These are phyloP conservation scores for Pocota personata DNA, from an alignment of 2,888 invertebrate genomes.

Conservation along the genomic window DNA sequence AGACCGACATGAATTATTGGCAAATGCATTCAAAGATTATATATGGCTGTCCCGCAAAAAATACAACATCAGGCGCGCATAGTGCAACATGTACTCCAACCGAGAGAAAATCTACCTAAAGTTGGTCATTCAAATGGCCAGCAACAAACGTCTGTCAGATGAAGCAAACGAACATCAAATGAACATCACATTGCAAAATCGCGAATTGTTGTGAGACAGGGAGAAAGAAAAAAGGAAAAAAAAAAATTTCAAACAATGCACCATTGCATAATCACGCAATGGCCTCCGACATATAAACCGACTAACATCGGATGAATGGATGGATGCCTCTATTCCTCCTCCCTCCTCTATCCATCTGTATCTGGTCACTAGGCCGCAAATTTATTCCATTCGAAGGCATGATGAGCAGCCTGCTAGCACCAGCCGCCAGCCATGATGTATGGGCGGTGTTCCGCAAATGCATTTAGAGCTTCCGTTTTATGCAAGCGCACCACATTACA, in stretches of 20 bases:
- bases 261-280: slow-evolving; percentile 74
- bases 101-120: slow-evolving; percentile 50
- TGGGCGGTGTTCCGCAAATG: slow-evolving; percentile 70
- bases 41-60: slow-evolving; percentile 38
- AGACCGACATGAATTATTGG: slow-evolving; percentile 68
- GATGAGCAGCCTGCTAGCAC: slow-evolving; percentile 35
- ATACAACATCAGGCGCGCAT: slow-evolving; percentile 10
- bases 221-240: slow-evolving; percentile 16
- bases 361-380: slow-evolving; percentile 73
- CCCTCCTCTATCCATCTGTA: slow-evolving; percentile 39
- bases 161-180: slow-evolving; percentile 65
- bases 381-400: slow-evolving; percentile 59
- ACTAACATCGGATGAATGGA: slow-evolving; percentile 72
- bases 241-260: slow-evolving; percentile 61
- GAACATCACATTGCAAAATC: slow-evolving; percentile 66
- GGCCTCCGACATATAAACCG: slow-evolving; percentile 73
- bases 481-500: slow-evolving; percentile 58
- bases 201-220: slow-evolving; percentile 46
- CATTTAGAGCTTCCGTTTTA: slow-evolving; percentile 71
- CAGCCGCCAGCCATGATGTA: slow-evolving; percentile 53
- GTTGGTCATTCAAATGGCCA: slow-evolving; percentile 53
- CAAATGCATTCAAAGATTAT: slow-evolving; percentile 55
- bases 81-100: slow-evolving; percentile 28
- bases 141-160: slow-evolving; percentile 41
- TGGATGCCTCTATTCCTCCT: slow-evolving; percentile 50